A percentile compares a stretch with the other conserved stretches of the same genome.
phyloP scores from a whole-genome alignment of 2,888 invertebrate genomes.

The Tenthredo distinguenda region DNA sequence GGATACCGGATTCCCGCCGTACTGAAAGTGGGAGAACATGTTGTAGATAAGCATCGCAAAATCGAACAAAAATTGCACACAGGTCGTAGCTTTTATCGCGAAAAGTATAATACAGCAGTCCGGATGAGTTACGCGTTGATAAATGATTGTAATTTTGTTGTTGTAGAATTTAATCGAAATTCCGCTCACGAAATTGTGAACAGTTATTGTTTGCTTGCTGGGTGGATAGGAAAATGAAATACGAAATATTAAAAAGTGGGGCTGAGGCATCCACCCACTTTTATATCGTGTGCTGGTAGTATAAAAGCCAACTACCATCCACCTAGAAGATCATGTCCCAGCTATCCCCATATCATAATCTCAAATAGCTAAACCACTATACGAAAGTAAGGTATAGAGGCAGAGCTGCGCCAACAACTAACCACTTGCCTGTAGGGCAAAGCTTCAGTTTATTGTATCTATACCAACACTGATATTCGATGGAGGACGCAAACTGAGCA shows the following conservation, averaged over 20 bases:
- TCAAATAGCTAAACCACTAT: constrained; percentile 42
- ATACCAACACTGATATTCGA: neutral
- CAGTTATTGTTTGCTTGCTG: neutral
- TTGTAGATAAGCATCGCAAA: neutral
- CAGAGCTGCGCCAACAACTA: constrained; percentile 15
- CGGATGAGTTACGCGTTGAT: neutral
- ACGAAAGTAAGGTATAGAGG: constrained; percentile 17
- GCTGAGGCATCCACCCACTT: constrained; percentile 3
- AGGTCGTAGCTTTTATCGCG: neutral
- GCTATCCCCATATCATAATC: constrained; percentile 24
- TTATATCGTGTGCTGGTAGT: neutral
- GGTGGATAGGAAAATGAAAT: neutral
- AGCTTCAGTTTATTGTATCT: neutral
- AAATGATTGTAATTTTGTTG: neutral
- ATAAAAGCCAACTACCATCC: constrained; percentile 36
- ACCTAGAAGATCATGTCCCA: constrained; percentile 20
- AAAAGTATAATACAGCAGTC: neutral
- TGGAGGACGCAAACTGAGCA: neutral
- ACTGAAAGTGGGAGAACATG: constrained; percentile 81
- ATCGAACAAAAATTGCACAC: neutral
- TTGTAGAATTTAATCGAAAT: neutral
- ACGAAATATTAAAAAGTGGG: neutral
- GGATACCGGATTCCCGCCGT: constrained; percentile 99
- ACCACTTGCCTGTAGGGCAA: neutral
- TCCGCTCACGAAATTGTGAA: neutral